phyloP scores from a whole-genome alignment of 2,113 vertebrate species.

The Psilopsiagon aurifrons region DNA sequence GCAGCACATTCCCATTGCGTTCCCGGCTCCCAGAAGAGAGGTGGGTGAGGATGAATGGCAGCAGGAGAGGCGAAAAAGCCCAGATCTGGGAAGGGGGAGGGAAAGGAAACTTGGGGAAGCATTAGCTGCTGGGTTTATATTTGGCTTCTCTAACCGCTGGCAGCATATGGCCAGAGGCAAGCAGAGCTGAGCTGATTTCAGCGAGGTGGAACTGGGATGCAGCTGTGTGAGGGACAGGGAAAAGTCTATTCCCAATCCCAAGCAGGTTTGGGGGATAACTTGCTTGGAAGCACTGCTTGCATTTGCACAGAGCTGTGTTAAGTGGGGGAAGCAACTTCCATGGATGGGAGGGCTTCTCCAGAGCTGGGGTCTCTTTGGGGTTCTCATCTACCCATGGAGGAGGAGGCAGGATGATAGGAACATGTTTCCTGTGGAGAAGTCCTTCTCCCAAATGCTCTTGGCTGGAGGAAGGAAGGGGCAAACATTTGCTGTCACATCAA shows the following conservation, averaged over 20 bases:
- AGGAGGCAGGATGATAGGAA: neutral
- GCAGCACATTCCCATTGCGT: neutral
- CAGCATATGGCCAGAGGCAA: neutral
- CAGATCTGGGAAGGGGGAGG: rapidly evolving
- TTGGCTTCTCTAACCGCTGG: neutral
- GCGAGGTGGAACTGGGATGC: neutral
- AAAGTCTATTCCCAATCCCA: neutral
- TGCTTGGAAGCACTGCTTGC: rapidly evolving
- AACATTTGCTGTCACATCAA: neutral
- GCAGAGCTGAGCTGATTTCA: neutral
- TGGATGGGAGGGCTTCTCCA: neutral
- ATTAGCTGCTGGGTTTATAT: neutral
- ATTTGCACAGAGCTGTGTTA: neutral
- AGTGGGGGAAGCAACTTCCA: neutral
- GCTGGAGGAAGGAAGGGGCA: neutral
- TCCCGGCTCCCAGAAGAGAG: neutral
- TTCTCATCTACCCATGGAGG: neutral
- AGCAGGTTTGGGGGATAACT: neutral
- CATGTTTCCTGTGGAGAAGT: neutral
- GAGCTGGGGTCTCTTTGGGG: neutral
- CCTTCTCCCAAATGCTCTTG: too few relatives aligned
- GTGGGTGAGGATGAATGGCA: neutral
- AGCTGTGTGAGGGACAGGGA: neutral
- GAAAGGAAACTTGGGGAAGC: neutral
- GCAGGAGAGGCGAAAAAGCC: neutral